Base-by-base conservation (phyloP, 2,113 vertebrate genomes). In the Aegotheles bennettii region DNA sequence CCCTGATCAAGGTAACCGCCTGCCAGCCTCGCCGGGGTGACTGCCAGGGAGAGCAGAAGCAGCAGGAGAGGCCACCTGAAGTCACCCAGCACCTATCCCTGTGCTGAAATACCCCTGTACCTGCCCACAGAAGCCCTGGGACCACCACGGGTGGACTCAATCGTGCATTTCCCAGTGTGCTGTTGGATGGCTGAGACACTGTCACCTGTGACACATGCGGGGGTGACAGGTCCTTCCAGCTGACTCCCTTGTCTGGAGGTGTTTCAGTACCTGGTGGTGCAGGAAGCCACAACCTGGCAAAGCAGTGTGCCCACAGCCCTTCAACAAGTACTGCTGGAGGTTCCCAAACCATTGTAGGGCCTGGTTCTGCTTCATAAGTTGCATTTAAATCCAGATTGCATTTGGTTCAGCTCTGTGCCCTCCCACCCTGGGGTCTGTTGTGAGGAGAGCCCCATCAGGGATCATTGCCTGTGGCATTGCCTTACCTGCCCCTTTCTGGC, bases 1-100 rank as follows among this genome's bases (percentile, higher is more conserved):
- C 98, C 61, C 82, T 99, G 71, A 97, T 98, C 48, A 99, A 99
- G 99, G 99, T 99, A 96, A 97, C 2, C 67, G 96, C 53, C 42
- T 1, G 0, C 0, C 4, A 61, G 28, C 26, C 33, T 33, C 3
- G 0, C 33, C 29, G 17, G 36, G 84, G n/a, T 7, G 35, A 40
- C 48, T 31, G 6, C 43, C 8, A 9, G 47, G 69, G 71, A 28
- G 47, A 60, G 2, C 31, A 29, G 9, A 45, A 64, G 18, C 36
- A 60, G 23, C 24, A 3, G 61, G 25, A 84, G 24, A 15, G 33
- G 17, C 24, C 33, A 40, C 50, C 20, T 11, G 23, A 19, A 81
- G 45, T 50, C 42, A 9, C 83, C 21, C 51, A 16, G 48, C 10
- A 47, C 21, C 38, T 63, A 8, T 21, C 48, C 33, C 59, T 54